These are phyloP conservation scores for Baryphthengus martii DNA, from an alignment of 2,113 vertebrate species.

Conservation along the genomic window DNA sequence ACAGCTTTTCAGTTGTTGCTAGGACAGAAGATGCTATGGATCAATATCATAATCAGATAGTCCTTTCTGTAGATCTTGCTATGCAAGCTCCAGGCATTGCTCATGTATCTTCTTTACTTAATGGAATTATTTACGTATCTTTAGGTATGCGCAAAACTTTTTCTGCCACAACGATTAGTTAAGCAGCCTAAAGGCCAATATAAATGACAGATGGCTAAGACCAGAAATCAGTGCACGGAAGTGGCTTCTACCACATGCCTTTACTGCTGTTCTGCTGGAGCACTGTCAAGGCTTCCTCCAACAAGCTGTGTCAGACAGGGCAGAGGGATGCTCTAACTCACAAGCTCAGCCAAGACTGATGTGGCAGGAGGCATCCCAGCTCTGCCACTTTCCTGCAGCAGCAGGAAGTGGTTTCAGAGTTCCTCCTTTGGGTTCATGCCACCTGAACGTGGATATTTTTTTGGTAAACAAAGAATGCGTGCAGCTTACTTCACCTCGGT, in stretches of 20 bases:
- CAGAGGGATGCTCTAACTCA: not conserved
- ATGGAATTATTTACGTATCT: not conserved
- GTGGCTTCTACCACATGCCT: not conserved
- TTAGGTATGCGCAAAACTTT: not conserved
- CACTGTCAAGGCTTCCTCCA: not conserved
- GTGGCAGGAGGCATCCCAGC: not conserved
- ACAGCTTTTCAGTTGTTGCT: not conserved
- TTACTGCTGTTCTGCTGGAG: not conserved
- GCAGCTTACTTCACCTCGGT: not conserved
- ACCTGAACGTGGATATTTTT: not conserved
- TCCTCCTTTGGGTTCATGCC: not conserved
- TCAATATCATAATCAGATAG: not conserved
- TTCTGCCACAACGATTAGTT: not conserved
- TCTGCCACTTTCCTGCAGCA: not conserved
- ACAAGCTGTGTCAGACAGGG: rapidly evolving
- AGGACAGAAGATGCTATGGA: not conserved
- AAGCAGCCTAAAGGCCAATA: not conserved
- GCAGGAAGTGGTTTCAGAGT: not conserved
- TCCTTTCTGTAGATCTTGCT: not conserved
- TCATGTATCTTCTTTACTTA: not conserved
- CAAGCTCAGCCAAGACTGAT: not conserved
- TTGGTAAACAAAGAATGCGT: not conserved
- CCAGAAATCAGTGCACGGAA: not conserved
- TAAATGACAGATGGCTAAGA: not conserved
- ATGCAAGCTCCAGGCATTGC: not conserved